Evolutionary conservation across 2,888 invertebrate species (phyloP).

Genomic region (Vanessa cardui): DNA sequence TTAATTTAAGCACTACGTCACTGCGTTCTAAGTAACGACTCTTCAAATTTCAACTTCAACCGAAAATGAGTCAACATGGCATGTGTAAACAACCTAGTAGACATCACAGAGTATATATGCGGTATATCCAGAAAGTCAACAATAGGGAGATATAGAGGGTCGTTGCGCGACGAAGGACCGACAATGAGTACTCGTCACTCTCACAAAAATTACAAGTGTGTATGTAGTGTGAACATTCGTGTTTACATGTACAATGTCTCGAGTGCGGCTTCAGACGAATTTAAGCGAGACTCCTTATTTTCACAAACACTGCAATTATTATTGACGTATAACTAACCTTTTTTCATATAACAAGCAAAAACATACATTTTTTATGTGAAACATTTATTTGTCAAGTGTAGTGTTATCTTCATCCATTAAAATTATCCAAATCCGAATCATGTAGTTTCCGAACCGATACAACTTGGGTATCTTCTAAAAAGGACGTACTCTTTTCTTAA

Average conservation of each 20-base stretch:
- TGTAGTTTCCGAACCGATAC: no score
- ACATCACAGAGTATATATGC: background rate
- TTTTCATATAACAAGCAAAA: no score
- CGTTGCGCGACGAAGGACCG: conserved; percentile 46
- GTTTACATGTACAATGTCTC: conserved; percentile 33
- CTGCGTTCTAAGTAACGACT: no score
- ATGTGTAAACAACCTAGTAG: background rate
- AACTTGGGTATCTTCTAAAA: no score
- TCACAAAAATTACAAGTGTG: conserved; percentile 59
- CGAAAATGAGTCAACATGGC: background rate
- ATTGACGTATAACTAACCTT: background rate
- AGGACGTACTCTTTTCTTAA: no score
- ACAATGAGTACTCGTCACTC: conserved; percentile 66
- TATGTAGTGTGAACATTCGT: conserved; percentile 44
- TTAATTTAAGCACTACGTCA: no score
- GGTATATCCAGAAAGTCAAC: conserved; percentile 30
- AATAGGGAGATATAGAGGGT: conserved; percentile 39
- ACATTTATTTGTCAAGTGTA: no score
- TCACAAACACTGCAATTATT: conserved; percentile 1
- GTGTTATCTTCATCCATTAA: no score
- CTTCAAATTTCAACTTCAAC: background rate
- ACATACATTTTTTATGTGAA: no score
- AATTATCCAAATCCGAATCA: no score
- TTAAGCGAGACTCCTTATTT: conserved; percentile 8
- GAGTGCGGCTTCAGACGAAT: conserved; percentile 44